Conservation (phyloP, 1,140 invertebrate species). For the Drosophila rufa region DNA sequence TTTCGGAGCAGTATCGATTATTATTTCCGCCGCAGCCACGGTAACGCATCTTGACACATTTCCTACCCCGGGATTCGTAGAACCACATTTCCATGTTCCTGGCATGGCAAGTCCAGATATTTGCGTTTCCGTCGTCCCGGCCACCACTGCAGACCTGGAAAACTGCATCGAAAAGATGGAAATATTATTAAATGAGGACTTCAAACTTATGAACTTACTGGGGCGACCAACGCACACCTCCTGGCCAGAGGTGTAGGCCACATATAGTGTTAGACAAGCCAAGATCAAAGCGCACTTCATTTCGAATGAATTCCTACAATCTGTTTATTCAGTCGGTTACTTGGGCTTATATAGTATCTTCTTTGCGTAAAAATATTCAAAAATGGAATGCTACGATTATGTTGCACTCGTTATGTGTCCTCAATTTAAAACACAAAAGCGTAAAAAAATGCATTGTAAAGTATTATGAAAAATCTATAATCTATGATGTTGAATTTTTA, state of each 20-base stretch:
- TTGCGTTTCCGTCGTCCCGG: conserved; percentile 21
- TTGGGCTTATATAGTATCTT: conserved; percentile 12
- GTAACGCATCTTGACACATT: conserved; percentile 15
- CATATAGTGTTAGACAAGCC: conserved; percentile 12
- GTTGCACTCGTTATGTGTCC: neutral
- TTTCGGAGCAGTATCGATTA: conserved; percentile 11
- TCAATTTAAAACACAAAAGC: conserved; percentile 2
- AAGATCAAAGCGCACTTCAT: conserved; percentile 25
- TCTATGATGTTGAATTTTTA: no score
- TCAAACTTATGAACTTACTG: neutral
- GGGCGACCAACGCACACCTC: neutral
- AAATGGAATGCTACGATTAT: neutral
- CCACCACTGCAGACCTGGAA: conserved; percentile 14
- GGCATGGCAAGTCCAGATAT: neutral
- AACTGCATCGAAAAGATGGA: neutral
- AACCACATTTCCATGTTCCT: conserved; percentile 10
- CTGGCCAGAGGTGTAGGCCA: conserved; percentile 4
- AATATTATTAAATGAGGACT: neutral
- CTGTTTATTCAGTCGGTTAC: neutral
- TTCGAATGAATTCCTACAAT: neutral
- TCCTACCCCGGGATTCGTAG: neutral
- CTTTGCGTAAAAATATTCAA: neutral
- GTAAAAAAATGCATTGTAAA: neutral
- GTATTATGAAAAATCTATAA: no score
- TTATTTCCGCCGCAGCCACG: conserved; percentile 22